Evolutionary conservation across 2,113 vertebrate genomes (phyloP).

Genomic region (Cryptomyrus ogoouensis): DNA sequence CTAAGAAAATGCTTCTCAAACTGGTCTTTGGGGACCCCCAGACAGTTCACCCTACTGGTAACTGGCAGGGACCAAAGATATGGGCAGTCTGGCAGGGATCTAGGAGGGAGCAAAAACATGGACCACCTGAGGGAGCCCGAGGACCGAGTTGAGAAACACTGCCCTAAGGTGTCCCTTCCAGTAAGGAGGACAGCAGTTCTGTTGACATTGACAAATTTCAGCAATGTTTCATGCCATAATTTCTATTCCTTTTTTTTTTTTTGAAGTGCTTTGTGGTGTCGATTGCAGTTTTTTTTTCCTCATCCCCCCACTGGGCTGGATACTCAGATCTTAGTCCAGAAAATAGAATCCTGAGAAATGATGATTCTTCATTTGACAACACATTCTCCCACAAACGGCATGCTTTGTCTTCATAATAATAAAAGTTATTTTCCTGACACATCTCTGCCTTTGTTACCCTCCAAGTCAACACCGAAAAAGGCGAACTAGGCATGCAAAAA

Average conservation of each 20-base stretch:
- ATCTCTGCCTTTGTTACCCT: background rate
- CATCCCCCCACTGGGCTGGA: background rate
- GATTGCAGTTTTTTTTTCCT: background rate
- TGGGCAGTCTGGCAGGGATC: background rate
- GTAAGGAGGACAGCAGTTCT: background rate
- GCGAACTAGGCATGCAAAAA: background rate
- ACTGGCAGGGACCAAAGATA: background rate
- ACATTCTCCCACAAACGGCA: background rate
- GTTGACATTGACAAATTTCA: background rate
- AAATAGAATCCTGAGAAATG: background rate
- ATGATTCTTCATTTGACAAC: conserved; percentile 13
- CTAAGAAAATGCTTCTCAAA: background rate
- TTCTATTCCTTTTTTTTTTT: background rate
- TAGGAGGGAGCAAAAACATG: background rate
- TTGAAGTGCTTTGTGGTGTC: background rate
- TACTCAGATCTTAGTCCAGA: background rate
- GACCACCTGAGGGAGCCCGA: background rate
- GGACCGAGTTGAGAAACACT: background rate
- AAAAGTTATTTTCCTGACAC: background rate
- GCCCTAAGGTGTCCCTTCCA: background rate
- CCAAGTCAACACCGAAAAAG: background rate
- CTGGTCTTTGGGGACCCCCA: background rate
- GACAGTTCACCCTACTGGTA: background rate
- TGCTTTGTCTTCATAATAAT: conserved; percentile 10
- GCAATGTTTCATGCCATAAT: background rate